Evolutionary conservation across 2,888 invertebrate species (phyloP).

Genomic region (Conomelus anceps): DNA sequence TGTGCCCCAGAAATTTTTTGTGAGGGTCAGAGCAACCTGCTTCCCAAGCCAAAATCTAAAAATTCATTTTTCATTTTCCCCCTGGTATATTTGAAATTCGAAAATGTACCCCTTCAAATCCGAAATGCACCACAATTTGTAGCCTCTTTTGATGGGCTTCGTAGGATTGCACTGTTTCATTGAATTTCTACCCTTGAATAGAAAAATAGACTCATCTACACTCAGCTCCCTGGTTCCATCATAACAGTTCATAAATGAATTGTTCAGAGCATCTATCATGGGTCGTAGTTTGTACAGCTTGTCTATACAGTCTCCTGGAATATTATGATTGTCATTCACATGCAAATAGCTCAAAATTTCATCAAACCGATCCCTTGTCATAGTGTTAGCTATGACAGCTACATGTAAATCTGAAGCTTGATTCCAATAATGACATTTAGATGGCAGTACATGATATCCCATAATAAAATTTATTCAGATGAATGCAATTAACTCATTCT

Average conservation of each 20-base stretch:
- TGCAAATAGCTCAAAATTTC: background rate
- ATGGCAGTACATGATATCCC: background rate
- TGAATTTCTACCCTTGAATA: conserved; percentile 6
- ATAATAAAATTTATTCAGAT: background rate
- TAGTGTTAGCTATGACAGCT: background rate
- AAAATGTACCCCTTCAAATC: conserved; percentile 9
- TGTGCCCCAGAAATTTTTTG: conserved; percentile 15
- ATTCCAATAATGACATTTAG: background rate
- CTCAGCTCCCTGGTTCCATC: background rate
- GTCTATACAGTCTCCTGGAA: background rate
- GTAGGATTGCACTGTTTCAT: conserved; percentile 21
- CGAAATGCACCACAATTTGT: conserved; percentile 17
- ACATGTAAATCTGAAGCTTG: background rate
- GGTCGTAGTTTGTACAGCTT: background rate
- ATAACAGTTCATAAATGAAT: background rate
- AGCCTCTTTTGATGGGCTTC: conserved; percentile 21
- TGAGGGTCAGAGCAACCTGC: conserved; percentile 19
- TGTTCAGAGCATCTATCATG: background rate
- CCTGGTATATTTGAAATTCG: conserved; percentile 20
- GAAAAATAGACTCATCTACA: conserved; percentile 23
- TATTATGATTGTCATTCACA: background rate
- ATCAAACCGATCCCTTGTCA: background rate
- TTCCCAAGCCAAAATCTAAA: conserved; percentile 16
- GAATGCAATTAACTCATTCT: background rate
- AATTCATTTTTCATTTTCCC: conserved; percentile 16